Conservation (phyloP, 2,797 vertebrate species). For the Morus bassanus region DNA sequence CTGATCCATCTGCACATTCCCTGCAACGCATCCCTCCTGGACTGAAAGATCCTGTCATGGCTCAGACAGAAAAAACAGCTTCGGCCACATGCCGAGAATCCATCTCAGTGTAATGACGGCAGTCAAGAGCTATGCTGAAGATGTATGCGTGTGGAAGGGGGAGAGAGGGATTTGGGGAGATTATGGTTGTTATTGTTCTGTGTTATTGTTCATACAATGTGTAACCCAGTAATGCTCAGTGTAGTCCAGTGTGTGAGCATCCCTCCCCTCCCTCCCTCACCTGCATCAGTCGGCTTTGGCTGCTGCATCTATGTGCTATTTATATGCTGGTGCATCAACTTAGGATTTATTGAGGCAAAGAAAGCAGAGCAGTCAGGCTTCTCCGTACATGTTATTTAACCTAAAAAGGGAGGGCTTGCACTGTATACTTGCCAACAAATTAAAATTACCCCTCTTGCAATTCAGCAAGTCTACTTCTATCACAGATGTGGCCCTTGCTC, state of each 20-base stretch:
- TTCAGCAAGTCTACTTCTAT: neutral
- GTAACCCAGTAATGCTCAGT: neutral
- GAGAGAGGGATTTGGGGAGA: neutral
- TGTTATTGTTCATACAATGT: neutral
- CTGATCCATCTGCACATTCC: neutral
- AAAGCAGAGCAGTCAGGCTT: neutral
- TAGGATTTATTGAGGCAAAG: neutral
- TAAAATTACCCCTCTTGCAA: neutral
- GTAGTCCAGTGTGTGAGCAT: neutral
- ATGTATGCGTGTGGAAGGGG: neutral
- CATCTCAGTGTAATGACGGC: neutral
- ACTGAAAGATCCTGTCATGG: neutral
- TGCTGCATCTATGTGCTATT: constrained; percentile 14
- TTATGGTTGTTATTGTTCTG: neutral
- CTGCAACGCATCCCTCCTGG: neutral
- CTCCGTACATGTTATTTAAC: neutral
- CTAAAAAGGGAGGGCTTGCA: neutral
- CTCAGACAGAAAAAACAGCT: constrained; percentile 21
- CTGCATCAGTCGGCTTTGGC: neutral
- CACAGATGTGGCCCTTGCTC: neutral
- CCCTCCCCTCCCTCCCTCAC: constrained; percentile 9
- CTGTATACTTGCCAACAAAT: neutral
- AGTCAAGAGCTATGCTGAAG: neutral
- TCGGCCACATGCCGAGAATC: neutral
- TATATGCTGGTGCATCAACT: neutral